phyloP scores from a whole-genome alignment of 2,113 vertebrate species.

The Peromyscus maniculatus region DNA sequence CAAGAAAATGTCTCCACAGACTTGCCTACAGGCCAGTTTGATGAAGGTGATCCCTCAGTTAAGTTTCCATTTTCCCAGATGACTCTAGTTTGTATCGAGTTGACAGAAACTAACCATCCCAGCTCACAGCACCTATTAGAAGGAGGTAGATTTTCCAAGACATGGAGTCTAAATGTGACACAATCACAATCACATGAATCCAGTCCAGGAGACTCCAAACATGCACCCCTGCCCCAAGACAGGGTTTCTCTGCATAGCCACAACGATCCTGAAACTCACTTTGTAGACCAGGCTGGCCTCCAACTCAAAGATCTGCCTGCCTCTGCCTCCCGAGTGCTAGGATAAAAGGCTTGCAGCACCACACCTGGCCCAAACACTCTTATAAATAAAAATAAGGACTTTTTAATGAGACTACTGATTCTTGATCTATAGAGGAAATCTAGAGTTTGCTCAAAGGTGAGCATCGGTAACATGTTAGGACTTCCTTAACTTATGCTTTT shows the following conservation, averaged over 20 bases:
- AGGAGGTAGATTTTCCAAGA: background rate
- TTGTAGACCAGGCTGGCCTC: background rate
- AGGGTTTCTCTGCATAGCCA: background rate
- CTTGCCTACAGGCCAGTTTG: no score
- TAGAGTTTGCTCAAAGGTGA: background rate
- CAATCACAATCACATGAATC: background rate
- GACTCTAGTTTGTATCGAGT: background rate
- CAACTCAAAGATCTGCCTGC: background rate
- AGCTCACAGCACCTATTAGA: background rate
- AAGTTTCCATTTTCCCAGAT: background rate
- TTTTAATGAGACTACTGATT: background rate
- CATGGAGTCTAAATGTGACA: slow-evolving; percentile 1
- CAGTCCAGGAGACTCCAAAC: background rate
- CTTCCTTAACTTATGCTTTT: slow-evolving; percentile 21
- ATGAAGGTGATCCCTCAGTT: background rate
- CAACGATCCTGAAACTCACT: background rate
- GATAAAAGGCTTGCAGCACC: background rate
- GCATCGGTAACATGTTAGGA: background rate
- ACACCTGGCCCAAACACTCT: background rate
- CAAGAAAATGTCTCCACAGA: background rate
- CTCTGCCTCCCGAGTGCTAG: background rate
- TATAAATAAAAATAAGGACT: background rate
- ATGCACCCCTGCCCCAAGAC: background rate
- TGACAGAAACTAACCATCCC: background rate
- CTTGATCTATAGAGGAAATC: background rate